Percentiles rank a stretch among this genome's conserved stretches.
Evolutionary conservation across 35 echinoderm and acorn worm species (phyloP).

Genomic region (Ophioderma brevispina): DNA sequence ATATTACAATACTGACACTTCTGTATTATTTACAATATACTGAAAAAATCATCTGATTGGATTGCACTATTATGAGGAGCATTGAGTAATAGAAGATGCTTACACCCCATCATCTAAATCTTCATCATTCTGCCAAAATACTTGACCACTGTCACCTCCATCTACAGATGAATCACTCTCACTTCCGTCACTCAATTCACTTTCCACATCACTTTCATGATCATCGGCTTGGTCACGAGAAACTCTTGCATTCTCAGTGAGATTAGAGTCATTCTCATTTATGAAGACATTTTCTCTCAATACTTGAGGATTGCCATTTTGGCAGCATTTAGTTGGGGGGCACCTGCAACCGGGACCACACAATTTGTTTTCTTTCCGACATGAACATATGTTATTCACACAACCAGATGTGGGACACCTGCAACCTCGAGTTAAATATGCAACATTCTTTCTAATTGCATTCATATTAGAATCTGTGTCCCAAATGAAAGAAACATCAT

Average conservation of each 20-base stretch:
- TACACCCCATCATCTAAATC: no score
- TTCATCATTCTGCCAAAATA: no score
- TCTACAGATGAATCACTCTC: not conserved
- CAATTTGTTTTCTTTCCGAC: not conserved
- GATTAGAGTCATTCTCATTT: conserved; percentile 8
- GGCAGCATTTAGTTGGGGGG: no score
- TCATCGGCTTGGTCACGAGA: not conserved
- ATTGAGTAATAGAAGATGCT: no score
- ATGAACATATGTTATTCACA: conserved; percentile 23
- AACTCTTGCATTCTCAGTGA: not conserved
- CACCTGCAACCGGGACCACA: conserved; percentile 41
- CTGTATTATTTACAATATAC: no score
- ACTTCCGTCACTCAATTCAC: not conserved
- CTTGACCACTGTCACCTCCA: not conserved
- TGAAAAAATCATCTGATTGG: no score
- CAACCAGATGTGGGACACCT: conserved; percentile 24
- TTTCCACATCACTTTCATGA: conserved; percentile 5
- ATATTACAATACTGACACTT: no score
- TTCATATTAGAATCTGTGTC: conserved; percentile 29
- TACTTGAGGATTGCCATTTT: no score
- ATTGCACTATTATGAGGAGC: no score
- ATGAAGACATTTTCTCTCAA: not conserved
- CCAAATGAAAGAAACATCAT: conserved; percentile 26
- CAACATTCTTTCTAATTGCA: conserved; percentile 8
- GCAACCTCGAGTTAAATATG: conserved; percentile 20